Evolutionary conservation across 2,113 vertebrate genomes (phyloP).

Genomic region (Mungos mungo): DNA sequence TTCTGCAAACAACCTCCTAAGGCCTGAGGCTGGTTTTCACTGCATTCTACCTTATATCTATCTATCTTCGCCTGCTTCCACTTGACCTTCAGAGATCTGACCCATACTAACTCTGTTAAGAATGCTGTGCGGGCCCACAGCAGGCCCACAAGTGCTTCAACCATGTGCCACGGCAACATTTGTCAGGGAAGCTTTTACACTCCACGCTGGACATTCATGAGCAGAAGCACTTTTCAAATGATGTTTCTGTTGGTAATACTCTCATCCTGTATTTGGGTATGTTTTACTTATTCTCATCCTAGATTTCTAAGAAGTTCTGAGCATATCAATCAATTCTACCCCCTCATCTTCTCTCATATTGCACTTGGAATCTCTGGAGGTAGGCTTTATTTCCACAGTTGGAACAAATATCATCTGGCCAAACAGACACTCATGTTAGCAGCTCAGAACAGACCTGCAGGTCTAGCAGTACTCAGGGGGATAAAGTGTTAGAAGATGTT

Average conservation of each 20-base stretch:
- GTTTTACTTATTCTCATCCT: neutral
- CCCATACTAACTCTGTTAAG: neutral
- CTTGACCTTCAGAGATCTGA: neutral
- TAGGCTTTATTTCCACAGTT: neutral
- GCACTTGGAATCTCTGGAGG: neutral
- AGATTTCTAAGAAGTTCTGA: neutral
- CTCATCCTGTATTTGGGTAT: neutral
- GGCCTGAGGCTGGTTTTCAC: neutral
- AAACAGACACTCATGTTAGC: neutral
- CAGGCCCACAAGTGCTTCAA: neutral
- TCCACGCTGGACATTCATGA: neutral
- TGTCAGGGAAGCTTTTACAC: neutral
- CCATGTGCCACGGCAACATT: neutral
- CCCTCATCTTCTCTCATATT: neutral
- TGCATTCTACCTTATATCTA: neutral
- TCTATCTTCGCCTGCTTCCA: neutral
- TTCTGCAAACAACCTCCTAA: neutral
- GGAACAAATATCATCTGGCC: neutral
- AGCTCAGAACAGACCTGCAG: neutral
- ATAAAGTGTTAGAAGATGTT: neutral
- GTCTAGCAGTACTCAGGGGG: neutral
- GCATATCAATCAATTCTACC: neutral
- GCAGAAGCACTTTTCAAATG: neutral
- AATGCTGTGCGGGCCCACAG: neutral
- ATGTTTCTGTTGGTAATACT: neutral